phyloP scores from a whole-genome alignment of 2,797 vertebrate species.

The Mus spretus region DNA sequence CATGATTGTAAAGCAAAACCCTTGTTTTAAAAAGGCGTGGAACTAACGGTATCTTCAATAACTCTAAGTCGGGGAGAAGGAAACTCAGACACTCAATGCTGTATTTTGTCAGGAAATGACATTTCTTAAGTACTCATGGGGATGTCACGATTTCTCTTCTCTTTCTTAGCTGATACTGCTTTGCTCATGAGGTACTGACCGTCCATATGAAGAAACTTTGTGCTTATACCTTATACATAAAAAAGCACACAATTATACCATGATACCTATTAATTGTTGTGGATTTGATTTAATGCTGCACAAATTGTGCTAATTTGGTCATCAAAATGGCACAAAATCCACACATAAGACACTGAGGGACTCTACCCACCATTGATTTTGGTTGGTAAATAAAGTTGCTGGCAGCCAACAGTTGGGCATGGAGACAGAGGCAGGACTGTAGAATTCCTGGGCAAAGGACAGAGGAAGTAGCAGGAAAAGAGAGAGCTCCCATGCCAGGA shows the following conservation, averaged over 20 bases:
- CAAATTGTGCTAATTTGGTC: background rate
- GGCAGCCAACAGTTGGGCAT: background rate
- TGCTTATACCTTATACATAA: background rate
- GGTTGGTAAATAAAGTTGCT: background rate
- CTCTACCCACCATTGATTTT: background rate
- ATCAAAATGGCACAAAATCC: background rate
- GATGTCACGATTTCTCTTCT: background rate
- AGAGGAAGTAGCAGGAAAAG: background rate
- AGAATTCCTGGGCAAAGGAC: background rate
- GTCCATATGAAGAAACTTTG: background rate
- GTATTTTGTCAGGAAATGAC: background rate
- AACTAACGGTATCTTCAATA: background rate
- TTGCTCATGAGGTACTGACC: background rate
- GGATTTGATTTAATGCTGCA: background rate
- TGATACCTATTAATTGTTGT: background rate
- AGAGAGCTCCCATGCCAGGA: background rate
- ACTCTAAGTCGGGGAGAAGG: background rate
- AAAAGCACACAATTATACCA: background rate
- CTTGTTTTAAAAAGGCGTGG: too few species aligned
- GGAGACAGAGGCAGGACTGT: background rate
- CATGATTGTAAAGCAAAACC: background rate
- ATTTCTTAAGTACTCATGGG: background rate
- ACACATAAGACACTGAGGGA: background rate
- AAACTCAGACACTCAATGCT: constrained; percentile 25
- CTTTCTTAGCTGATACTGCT: background rate